Evolutionary conservation across 2,888 invertebrate species (phyloP), one percentile per base, ranked within the genome.

Genomic region (Unio pictorum): DNA sequence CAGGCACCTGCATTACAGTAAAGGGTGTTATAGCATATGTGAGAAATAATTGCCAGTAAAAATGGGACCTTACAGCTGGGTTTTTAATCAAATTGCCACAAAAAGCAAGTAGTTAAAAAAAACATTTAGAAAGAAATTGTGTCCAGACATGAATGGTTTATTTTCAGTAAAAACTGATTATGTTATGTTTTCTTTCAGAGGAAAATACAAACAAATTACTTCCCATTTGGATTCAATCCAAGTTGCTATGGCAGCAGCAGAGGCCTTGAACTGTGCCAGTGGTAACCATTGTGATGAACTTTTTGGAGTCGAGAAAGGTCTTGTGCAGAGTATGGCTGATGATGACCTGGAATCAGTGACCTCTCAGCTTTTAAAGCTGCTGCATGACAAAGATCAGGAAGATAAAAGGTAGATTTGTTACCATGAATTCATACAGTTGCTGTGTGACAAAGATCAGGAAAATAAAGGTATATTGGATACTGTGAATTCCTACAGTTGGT

Each of bases 251-350:
- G 91, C 92, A 4, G 91, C 93, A 20, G 91, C 93, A 8, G 93
- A 93, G 81, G 91, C 93, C 0, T 81, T 94, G 26, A 93, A 93
- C 80, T 92, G 93, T 0, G 91, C 92, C 0, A 91, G 90, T 72
- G 90, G 92, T 0, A 89, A 91, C 0, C 91, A 92, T 71, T 89
- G 92, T 34, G 94, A 94, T 70, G 88, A 93, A 28, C 86, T 94
- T 7, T 91, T 92, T 84, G 93, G 92, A 75, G 88, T 93, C 26
- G 94, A 94, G 87, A 93, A 93, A 81, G 91, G 93, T 77, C 91
- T 93, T 69, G 84, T 93, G 34, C 92, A 93, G 84, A 92, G 90
- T 76, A 85, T 93, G 0, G 91, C 92, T 1, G 91, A 92, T 4
- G 92, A 92, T 65, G 89, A 92, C 63, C 92, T 92, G 60, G 80